Percentiles rank a stretch among this genome's conserved stretches.
phyloP scores from a whole-genome alignment of 2,888 invertebrate genomes.

The Acleris sparsana region DNA sequence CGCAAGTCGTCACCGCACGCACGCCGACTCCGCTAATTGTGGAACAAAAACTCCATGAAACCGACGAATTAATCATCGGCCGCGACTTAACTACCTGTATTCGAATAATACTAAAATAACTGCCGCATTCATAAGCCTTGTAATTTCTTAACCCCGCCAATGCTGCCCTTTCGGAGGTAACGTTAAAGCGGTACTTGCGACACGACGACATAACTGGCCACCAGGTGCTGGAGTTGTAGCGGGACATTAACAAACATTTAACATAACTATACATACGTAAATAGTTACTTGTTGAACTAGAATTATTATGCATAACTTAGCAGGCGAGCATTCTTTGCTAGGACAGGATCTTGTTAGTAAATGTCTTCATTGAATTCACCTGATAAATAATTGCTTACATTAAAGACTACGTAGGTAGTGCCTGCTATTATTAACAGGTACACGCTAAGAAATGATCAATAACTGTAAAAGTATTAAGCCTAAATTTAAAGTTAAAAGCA shows the following conservation, averaged over 20 bases:
- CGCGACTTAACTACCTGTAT: constrained; percentile 59
- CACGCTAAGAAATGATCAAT: background rate
- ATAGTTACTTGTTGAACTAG: constrained; percentile 14
- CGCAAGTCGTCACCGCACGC: constrained; percentile 61
- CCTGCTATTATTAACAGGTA: background rate
- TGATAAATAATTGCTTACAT: background rate
- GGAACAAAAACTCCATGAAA: constrained; percentile 77
- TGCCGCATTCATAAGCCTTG: constrained; percentile 56
- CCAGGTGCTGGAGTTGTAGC: constrained; percentile 32
- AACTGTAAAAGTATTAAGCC: background rate
- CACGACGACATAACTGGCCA: constrained; percentile 25
- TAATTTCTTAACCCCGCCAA: constrained; percentile 48
- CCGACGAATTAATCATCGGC: constrained; percentile 74
- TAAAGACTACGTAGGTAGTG: background rate
- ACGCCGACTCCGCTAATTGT: constrained; percentile 68
- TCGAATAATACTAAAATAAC: constrained; percentile 63
- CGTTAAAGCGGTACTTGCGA: constrained; percentile 19
- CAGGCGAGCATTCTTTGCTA: constrained; percentile 22
- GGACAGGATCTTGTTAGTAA: constrained; percentile 18
- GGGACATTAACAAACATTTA: constrained; percentile 28
- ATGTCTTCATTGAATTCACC: constrained; percentile 8
- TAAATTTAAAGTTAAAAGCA: constrained; percentile 3
- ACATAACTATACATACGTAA: constrained; percentile 3
- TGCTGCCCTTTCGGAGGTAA: constrained; percentile 38
- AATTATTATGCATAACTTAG: constrained; percentile 14